phyloP scores from a whole-genome alignment of 2,888 invertebrate species.

The Trachelus troglodyta region DNA sequence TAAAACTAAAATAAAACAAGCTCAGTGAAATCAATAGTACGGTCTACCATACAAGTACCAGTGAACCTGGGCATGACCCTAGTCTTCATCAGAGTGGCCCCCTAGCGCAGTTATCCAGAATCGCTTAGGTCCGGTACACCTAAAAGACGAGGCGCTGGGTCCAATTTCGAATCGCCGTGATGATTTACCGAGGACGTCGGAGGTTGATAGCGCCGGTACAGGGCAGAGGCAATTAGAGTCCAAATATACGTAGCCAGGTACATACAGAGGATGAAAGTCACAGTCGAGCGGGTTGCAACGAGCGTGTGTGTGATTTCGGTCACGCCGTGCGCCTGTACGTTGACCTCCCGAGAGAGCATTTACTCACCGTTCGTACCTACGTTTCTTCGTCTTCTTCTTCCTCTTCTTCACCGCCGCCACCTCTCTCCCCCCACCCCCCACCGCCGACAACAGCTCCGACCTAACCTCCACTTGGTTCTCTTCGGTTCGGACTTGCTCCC shows the following conservation, averaged over 20 bases:
- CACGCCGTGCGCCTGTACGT: conserved; percentile 65
- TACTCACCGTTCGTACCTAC: conserved; percentile 35
- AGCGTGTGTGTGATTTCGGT: conserved; percentile 65
- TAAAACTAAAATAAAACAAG: background rate
- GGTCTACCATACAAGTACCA: background rate
- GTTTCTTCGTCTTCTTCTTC: conserved; percentile 9
- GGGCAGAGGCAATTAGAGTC: conserved; percentile 55
- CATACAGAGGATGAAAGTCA: conserved; percentile 49
- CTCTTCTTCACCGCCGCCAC: background rate
- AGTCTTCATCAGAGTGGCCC: background rate
- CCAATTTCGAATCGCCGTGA: background rate
- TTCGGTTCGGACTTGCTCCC: conserved; percentile 38
- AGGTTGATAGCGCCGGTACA: conserved; percentile 21
- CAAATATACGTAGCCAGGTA: conserved; percentile 42
- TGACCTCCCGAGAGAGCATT: conserved; percentile 55
- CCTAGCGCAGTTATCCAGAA: background rate
- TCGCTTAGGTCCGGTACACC: background rate
- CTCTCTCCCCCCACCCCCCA: background rate
- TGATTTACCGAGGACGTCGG: conserved; percentile 5
- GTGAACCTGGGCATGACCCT: background rate
- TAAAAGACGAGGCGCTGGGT: background rate
- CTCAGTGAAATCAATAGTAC: background rate
- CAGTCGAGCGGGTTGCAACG: conserved; percentile 61
- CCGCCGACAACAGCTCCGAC: conserved; percentile 18
- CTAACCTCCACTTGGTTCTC: conserved; percentile 32